Evolutionary conservation across 1,140 invertebrate genomes (phyloP).

Genomic region (Drosophila funebris): DNA sequence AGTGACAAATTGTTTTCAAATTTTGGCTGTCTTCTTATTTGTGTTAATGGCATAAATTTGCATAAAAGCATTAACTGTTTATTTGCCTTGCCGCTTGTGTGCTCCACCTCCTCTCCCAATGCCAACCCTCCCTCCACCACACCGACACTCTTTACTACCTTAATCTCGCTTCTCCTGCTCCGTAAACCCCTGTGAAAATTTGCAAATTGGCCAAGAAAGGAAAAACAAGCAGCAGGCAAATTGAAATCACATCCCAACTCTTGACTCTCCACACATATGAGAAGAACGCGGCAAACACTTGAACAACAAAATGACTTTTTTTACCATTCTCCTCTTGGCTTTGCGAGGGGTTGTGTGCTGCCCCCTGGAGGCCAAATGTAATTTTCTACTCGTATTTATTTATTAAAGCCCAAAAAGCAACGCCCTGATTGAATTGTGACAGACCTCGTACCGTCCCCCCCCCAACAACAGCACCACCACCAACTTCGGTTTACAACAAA

Average conservation of each 20-base stretch:
- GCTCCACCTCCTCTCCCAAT: neutral
- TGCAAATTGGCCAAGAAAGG: slow-evolving; percentile 76
- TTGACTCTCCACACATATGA: slow-evolving; percentile 18
- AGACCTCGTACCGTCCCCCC: slow-evolving; percentile 44
- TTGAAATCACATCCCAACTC: slow-evolving; percentile 63
- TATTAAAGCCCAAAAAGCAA: slow-evolving; percentile 69
- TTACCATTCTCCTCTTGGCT: neutral
- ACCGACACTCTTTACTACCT: slow-evolving; percentile 5
- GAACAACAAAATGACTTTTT: slow-evolving; percentile 43
- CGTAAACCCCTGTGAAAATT: slow-evolving; percentile 66
- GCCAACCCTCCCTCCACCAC: neutral
- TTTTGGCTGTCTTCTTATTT: slow-evolving; percentile 73
- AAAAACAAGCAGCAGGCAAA: slow-evolving; percentile 53
- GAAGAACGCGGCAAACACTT: slow-evolving; percentile 13
- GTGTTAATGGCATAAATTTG: slow-evolving; percentile 83
- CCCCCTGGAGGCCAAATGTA: slow-evolving; percentile 72
- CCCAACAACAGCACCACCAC: neutral
- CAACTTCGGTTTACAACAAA: neutral
- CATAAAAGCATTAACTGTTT: slow-evolving; percentile 82
- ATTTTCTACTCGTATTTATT: slow-evolving; percentile 76
- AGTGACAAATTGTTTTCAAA: slow-evolving; percentile 82
- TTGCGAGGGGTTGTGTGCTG: slow-evolving; percentile 16
- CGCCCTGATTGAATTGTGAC: slow-evolving; percentile 77
- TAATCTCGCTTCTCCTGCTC: slow-evolving; percentile 23
- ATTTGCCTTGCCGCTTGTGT: slow-evolving; percentile 74